Percentiles rank a stretch among this genome's conserved stretches.
phyloP scores from a whole-genome alignment of 1,140 invertebrate species.

The Asobara japonica region DNA sequence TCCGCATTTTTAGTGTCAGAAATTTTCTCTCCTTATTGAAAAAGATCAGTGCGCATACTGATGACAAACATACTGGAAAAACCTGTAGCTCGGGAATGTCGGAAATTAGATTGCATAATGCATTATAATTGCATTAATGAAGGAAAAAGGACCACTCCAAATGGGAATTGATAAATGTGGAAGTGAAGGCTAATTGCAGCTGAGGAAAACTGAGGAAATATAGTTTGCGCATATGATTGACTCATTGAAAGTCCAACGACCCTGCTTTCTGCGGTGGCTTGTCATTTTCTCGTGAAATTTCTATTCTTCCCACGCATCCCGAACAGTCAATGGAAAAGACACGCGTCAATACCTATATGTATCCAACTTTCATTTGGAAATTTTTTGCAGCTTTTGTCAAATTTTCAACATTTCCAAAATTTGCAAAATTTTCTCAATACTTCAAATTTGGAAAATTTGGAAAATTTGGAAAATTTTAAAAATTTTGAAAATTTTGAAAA shows the following conservation, averaged over 20 bases:
- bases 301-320: slow-evolving; percentile 30
- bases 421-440: no score
- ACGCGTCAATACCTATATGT: background rate
- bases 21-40: background rate
- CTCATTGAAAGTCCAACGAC: background rate
- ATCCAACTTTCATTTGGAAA: no score
- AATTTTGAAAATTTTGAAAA: no score
- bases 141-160: background rate
- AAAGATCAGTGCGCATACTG: background rate
- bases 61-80: slow-evolving; percentile 5
- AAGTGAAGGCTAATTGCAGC: slow-evolving; percentile 2
- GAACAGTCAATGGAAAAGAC: background rate
- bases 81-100: background rate
- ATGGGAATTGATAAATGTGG: background rate
- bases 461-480: background rate
- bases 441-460: background rate
- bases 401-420: no score
- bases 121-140: slow-evolving; percentile 11
- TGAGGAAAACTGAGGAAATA: background rate
- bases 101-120: background rate
- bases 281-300: slow-evolving; percentile 25
- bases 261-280: slow-evolving; percentile 4
- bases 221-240: background rate
- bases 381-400: no score
- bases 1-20: background rate